phyloP scores from a whole-genome alignment of 1,140 invertebrate genomes.

The Charaxes varanes region DNA sequence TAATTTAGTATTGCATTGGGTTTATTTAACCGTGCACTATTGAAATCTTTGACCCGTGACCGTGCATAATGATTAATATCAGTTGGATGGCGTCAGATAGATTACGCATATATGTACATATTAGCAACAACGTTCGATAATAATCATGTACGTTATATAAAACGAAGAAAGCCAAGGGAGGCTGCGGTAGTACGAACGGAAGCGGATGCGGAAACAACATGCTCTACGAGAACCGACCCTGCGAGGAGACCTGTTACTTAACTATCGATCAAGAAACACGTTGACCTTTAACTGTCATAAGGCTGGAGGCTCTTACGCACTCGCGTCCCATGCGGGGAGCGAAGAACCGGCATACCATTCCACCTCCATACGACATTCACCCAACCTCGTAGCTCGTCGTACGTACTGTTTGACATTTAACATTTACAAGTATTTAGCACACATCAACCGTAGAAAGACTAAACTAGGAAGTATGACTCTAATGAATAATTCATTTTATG shows the following conservation, averaged over 20 bases:
- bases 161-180: constrained; percentile 48
- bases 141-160: constrained; percentile 31
- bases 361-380: constrained; percentile 42
- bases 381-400: constrained; percentile 29
- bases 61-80: constrained; percentile 12
- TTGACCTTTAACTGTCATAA: constrained; percentile 41
- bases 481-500: constrained; percentile 6
- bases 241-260: constrained; percentile 46
- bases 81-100: constrained; percentile 9
- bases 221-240: constrained; percentile 47
- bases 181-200: constrained; percentile 33
- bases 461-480: constrained; percentile 12
- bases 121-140: neutral
- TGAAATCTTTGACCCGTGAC: constrained; percentile 18
- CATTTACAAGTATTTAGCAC: constrained; percentile 17
- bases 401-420: constrained; percentile 37
- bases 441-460: constrained; percentile 11
- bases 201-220: constrained; percentile 50
- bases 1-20: too few relatives aligned
- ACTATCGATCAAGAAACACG: constrained; percentile 45
- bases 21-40: too few relatives aligned
- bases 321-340: constrained; percentile 14
- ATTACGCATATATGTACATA: too few relatives aligned
- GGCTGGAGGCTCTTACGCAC: constrained; percentile 26
- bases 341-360: constrained; percentile 18